A percentile compares a stretch with the other conserved stretches of the same genome.
These are phyloP conservation scores for Geodia barretti DNA, from an alignment of 37 sponge, comb jelly and placozoan species.

Conservation along the genomic window DNA sequence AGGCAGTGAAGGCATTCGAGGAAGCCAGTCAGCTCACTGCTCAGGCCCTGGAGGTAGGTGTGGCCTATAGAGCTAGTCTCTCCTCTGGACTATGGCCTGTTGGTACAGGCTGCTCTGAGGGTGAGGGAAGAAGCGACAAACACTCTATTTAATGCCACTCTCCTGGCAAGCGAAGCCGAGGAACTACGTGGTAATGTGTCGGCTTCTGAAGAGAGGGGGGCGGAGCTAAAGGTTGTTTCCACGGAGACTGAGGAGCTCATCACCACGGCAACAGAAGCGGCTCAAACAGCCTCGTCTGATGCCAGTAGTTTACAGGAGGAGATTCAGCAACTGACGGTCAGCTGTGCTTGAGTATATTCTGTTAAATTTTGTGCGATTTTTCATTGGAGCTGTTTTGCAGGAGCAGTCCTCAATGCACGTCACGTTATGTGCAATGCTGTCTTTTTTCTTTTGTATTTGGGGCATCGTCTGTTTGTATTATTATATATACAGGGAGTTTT, in stretches of 20 bases:
- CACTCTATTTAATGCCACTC: background rate
- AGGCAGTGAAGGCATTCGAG: background rate
- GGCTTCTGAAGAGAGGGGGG: background rate
- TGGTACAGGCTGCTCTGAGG: background rate
- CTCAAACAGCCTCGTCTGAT: background rate
- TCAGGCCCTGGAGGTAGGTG: background rate
- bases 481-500: constrained; percentile 3
- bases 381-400: no score
- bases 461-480: no score
- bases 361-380: no score
- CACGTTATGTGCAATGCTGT: background rate
- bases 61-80: background rate
- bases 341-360: no score
- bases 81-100: background rate
- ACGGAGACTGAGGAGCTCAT: background rate
- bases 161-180: background rate
- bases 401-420: no score
- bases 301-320: background rate
- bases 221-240: background rate
- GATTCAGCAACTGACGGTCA: background rate
- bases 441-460: no score
- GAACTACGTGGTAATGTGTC: background rate
- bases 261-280: background rate
- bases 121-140: background rate
- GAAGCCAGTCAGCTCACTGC: constrained; percentile 7